Conservation (phyloP, 1,140 invertebrate genomes). For the Rhyzopertha dominica region DNA sequence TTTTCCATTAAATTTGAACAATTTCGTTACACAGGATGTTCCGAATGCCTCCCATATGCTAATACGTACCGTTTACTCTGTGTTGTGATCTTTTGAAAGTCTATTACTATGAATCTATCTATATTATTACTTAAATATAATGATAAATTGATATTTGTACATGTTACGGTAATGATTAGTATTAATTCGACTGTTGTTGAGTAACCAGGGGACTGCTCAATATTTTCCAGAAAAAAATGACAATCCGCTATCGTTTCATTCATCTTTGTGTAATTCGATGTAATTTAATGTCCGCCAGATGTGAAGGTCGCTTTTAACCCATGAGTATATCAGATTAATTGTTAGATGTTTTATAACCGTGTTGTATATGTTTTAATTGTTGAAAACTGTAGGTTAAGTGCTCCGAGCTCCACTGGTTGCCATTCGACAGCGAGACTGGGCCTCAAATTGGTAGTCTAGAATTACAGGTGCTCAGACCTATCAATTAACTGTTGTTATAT, state of each 20-base stretch:
- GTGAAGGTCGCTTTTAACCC: constrained; percentile 34
- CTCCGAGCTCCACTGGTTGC: constrained; percentile 12
- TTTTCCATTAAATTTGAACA: no score
- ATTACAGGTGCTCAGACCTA: constrained; percentile 40
- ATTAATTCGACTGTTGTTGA: constrained; percentile 26
- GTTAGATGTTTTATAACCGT: constrained; percentile 38
- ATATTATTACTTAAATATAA: constrained; percentile 45
- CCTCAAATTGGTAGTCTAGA: constrained; percentile 36
- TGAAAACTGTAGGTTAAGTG: not conserved
- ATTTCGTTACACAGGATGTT: no score
- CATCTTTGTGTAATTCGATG: constrained; percentile 37
- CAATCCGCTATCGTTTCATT: constrained; percentile 39
- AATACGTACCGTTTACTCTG: constrained; percentile 42
- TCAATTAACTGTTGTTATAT: constrained; percentile 38
- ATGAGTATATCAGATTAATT: constrained; percentile 28
- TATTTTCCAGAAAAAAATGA: constrained; percentile 38
- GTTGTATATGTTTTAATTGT: constrained; percentile 32
- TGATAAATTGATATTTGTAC: constrained; percentile 45
- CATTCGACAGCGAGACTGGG: constrained; percentile 28
- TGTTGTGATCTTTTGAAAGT: constrained; percentile 49
- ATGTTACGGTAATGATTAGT: constrained; percentile 43
- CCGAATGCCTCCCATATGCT: constrained; percentile 10
- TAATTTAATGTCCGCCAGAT: constrained; percentile 36
- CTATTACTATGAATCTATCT: constrained; percentile 48
- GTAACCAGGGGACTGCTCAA: constrained; percentile 17